Conservation (phyloP, 2,888 invertebrate species). For the Malthinus seriepunctatus region DNA sequence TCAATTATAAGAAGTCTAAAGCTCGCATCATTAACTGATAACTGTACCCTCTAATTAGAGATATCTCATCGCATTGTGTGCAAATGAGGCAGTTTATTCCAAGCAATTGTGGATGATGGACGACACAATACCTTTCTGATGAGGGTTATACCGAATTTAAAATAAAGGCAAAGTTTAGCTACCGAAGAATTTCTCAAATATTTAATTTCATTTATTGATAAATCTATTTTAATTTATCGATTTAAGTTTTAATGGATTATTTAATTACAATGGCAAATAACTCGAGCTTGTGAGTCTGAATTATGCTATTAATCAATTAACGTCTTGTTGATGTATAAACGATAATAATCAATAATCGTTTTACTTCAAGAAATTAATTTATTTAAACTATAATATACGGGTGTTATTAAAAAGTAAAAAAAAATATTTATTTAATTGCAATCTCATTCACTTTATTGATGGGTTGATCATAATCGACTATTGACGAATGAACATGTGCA, state of each 20-base stretch:
- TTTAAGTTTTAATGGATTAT: conserved; percentile 18
- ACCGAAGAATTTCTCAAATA: conserved; percentile 22
- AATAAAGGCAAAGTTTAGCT: conserved; percentile 12
- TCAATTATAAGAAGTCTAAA: conserved; percentile 33
- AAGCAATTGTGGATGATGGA: conserved; percentile 31
- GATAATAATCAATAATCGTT: too few relatives aligned
- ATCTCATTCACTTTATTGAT: too few relatives aligned
- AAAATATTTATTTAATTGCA: too few relatives aligned
- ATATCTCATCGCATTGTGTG: conserved; percentile 46
- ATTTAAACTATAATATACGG: too few relatives aligned
- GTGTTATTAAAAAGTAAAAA: too few relatives aligned
- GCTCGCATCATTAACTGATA: conserved; percentile 45
- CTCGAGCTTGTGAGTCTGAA: background rate
- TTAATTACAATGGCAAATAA: conserved; percentile 18
- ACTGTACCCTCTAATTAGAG: conserved; percentile 48
- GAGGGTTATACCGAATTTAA: conserved; percentile 22
- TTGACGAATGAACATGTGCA: conserved; percentile 11
- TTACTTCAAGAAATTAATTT: too few relatives aligned
- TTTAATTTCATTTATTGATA: conserved; percentile 14
- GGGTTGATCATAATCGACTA: conserved; percentile 17
- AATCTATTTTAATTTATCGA: conserved; percentile 4
- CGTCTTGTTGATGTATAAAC: too few relatives aligned
- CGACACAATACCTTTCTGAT: conserved; percentile 29
- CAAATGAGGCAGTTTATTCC: conserved; percentile 41
- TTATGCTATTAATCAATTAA: too few relatives aligned